These are phyloP conservation scores for Cotesia vestalis DNA, from an alignment of 1,140 invertebrate species.

Conservation along the genomic window DNA sequence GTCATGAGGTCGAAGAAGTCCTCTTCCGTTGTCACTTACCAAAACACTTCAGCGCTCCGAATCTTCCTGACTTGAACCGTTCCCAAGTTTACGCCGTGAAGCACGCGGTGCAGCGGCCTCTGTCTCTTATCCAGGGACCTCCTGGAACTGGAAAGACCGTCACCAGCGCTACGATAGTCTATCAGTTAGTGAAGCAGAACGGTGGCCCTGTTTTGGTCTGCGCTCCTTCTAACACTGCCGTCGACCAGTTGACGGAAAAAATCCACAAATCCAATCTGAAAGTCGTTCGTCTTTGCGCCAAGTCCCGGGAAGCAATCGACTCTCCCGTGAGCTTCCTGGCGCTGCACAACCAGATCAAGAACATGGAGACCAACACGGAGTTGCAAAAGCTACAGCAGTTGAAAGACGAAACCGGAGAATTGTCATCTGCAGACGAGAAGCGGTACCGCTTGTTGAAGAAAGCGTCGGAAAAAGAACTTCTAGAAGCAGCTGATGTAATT, in stretches of 20 bases:
- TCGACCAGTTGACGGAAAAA: constrained; percentile 98
- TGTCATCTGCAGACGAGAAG: constrained; percentile 94
- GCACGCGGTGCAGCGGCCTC: constrained; percentile 94
- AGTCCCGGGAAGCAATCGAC: constrained; percentile 97
- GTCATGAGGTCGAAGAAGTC: constrained; percentile 97
- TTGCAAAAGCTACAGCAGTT: constrained; percentile 95
- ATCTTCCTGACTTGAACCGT: constrained; percentile 96
- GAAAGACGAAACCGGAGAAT: constrained; percentile 96
- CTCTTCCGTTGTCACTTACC: constrained; percentile 89
- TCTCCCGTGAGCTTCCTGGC: constrained; percentile 97
- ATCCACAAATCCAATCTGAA: constrained; percentile 98
- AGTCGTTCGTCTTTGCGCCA: constrained; percentile 96
- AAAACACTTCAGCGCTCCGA: constrained; percentile 96
- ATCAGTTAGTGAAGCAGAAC: constrained; percentile 95
- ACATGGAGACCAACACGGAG: constrained; percentile 90
- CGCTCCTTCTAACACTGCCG: constrained; percentile 98
- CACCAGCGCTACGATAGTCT: constrained; percentile 98
- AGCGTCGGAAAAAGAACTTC: constrained; percentile 88
- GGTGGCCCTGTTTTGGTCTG: constrained; percentile 96
- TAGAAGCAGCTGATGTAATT: constrained; percentile 97
- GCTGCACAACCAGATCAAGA: constrained; percentile 96
- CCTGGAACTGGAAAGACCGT: constrained; percentile 99
- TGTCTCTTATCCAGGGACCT: constrained; percentile 95
- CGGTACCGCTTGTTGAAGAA: constrained; percentile 92
- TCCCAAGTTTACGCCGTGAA: constrained; percentile 99